Base-by-base conservation (phyloP, 2,113 vertebrate genomes). In the Maccullochella peelii region DNA sequence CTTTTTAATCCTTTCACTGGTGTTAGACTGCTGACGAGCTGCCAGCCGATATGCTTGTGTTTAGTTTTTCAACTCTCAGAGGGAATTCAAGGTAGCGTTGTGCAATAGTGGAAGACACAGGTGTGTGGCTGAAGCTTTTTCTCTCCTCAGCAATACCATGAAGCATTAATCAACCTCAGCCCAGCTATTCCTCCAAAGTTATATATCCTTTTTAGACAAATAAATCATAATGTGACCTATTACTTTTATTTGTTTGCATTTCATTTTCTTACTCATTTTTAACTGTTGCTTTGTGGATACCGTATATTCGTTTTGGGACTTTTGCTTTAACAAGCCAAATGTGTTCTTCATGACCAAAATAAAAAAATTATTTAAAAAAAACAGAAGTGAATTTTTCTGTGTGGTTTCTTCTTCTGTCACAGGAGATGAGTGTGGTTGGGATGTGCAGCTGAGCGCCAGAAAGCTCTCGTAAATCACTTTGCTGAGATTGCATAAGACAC, bases 381-480 rank as follows among this genome's bases (percentile, higher is more conserved):
- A 33, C 30, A 33, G 2, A 36, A 78, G 71, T 47, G 62, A 2
- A 68, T 63, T 40, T 27, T 66, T 77, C 59, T 78, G 14, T 59
- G 79, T 87, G 83, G 47, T 79, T 47, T 62, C 4, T 86, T 63
- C 10, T 61, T 42, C 50, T 66, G 76, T 79, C 55, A 49, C 25
- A 12, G 49, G 6, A 70, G 79, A 75, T 63, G 14, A 84, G 67
- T 78, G 54, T 30, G 75, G 30, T 66, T 74, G 57, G 21, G 73
- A 75, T 30, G 2, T 77, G 62, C 70, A 71, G 50, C 75, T 11
- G 44, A 70, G 61, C 59, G 76, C 85, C 86, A 84, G 57, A 77
- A 33, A 79, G 30, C 30, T 42, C 67, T 85, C 79, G 9, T 90
- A 84, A 89, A 91, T 93, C 86, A 82, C 55, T 66, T 65, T 50